phyloP scores from a whole-genome alignment of 2,113 vertebrate species.

The Ictidomys tridecemlineatus region DNA sequence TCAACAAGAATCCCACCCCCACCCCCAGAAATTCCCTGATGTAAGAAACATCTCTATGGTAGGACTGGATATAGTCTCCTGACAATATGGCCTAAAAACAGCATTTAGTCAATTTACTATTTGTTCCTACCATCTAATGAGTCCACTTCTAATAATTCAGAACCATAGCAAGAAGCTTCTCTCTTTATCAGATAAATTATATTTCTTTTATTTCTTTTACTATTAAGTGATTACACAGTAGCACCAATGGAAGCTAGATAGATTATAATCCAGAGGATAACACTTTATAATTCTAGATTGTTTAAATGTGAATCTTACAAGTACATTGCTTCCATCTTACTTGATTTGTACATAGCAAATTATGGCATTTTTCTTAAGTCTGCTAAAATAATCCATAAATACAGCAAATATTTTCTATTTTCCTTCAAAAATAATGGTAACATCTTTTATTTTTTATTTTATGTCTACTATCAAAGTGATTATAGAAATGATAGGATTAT shows the following conservation, averaged over 20 bases:
- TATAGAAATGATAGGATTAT: not conserved
- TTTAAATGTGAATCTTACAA: not conserved
- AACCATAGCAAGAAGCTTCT: not conserved
- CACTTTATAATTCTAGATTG: not conserved
- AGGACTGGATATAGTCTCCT: not conserved
- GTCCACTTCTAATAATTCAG: not conserved
- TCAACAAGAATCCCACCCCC: not conserved
- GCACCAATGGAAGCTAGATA: not conserved
- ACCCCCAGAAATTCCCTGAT: not conserved
- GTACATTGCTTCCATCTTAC: not conserved
- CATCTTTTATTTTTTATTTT: not conserved
- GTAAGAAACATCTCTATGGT: not conserved
- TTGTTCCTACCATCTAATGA: not conserved
- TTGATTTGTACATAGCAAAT: not conserved
- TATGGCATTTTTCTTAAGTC: not conserved
- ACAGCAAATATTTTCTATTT: not conserved
- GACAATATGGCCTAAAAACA: not conserved
- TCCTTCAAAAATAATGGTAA: not conserved
- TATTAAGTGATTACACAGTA: not conserved
- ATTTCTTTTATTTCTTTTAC: not conserved
- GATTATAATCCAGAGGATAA: not conserved
- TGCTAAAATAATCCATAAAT: constrained; percentile 3
- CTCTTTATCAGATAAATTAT: not conserved
- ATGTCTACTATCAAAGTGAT: not conserved
- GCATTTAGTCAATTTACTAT: not conserved